These are phyloP conservation scores for Rhopalosiphum nymphaeae DNA, from an alignment of 2,888 invertebrate species.

Conservation along the genomic window DNA sequence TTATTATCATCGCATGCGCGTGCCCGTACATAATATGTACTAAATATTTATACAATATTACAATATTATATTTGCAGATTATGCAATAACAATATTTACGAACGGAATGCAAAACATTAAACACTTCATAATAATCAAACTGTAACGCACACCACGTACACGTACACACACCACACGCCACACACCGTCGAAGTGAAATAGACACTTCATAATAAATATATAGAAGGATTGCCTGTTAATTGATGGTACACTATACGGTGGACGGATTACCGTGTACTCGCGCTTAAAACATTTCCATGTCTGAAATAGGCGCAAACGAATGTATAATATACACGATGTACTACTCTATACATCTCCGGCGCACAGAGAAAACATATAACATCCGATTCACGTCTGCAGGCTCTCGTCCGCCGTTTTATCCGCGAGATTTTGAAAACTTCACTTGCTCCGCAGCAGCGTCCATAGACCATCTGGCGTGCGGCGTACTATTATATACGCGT, in stretches of 20 bases:
- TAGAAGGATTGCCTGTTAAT: neutral
- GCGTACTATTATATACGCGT: no score
- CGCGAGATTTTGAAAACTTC: neutral
- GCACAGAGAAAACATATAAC: neutral
- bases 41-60: neutral
- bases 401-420: neutral
- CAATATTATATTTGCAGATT: neutral
- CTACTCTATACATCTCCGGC: neutral
- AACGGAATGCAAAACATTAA: neutral
- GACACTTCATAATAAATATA: neutral
- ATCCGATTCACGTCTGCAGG: neutral
- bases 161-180: neutral
- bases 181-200: neutral
- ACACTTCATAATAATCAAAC: neutral
- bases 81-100: neutral
- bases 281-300: neutral
- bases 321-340: no score
- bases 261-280: neutral
- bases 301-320: neutral
- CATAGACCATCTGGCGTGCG: neutral
- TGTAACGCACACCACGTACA: neutral
- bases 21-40: neutral
- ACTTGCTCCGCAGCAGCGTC: neutral
- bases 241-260: neutral
- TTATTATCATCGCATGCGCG: neutral